These are phyloP conservation scores for Drosophila paracracens DNA, from an alignment of 2,888 invertebrate genomes.

Conservation along the genomic window DNA sequence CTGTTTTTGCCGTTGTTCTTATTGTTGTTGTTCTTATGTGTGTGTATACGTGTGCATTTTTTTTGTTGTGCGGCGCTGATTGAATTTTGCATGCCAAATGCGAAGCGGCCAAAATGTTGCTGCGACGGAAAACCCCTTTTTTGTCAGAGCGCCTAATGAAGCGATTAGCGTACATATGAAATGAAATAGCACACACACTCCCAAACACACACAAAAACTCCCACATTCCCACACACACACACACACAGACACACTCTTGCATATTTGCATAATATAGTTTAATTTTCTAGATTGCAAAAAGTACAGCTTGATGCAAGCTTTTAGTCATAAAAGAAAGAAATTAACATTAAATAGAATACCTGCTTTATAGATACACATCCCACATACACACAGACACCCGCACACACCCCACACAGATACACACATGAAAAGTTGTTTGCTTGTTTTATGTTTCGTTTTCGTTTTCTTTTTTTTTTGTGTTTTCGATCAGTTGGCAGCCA, in stretches of 20 bases:
- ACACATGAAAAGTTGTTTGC: constrained; percentile 12
- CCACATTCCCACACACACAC: constrained; percentile 20
- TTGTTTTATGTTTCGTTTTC: constrained; percentile 1
- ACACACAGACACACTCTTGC: constrained; percentile 2
- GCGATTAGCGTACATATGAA: constrained; percentile 74
- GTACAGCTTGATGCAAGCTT: constrained; percentile 3
- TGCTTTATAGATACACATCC: constrained; percentile 17
- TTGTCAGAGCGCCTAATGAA: constrained; percentile 59
- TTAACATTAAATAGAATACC: constrained; percentile 19
- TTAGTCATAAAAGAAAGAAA: constrained; percentile 1
- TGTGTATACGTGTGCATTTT: constrained; percentile 21
- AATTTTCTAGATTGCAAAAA: constrained; percentile 11
- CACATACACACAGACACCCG: constrained; percentile 7
- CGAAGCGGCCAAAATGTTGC: constrained; percentile 21
- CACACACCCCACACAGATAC: constrained; percentile 4
- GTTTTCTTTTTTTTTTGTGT: background rate
- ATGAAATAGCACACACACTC: constrained; percentile 49
- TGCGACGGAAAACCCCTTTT: constrained; percentile 35
- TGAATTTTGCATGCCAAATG: constrained; percentile 79
- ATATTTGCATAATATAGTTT: background rate
- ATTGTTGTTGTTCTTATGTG: constrained; percentile 35
- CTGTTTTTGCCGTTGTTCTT: constrained; percentile 32
- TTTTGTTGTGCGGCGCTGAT: constrained; percentile 64
- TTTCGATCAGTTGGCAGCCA: constrained; percentile 33
- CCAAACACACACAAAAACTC: constrained; percentile 12